Base-by-base conservation (phyloP, 2,113 vertebrate genomes). In the Callospermophilus lateralis region DNA sequence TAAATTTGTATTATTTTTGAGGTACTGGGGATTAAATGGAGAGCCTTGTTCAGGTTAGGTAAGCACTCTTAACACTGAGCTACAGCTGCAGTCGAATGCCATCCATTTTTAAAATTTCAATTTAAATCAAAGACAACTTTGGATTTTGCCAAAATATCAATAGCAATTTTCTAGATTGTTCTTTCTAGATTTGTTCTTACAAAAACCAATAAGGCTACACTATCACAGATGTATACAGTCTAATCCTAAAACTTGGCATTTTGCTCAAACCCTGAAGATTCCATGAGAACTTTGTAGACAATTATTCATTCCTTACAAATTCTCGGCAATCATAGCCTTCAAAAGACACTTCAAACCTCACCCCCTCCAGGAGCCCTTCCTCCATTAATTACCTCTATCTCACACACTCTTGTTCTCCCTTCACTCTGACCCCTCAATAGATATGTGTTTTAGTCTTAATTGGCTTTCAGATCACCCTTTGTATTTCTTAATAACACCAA, bases 91-190 rank as follows among this genome's bases (percentile, higher is more conserved):
- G 55, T 58, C 20, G 22, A 58, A 58, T 58, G 20, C 55, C 20
- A 8, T 58, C 55, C 7, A 34, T 8, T 89, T 89, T 89, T 83
- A 81, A 90, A 63, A 88, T 73, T 70, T 37, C 61, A 53, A 1
- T 63, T 32, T 45, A 45, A 45, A 45, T 90, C 51, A 94, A 94
- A 83, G n/a, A 67, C 51, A 80, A 90, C 4, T 42, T 70, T 78
- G 30, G 11, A 28, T 90, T 93, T 92, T 81, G n/a, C 87, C 55
- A 86, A 96, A 90, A 16, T 61, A 92, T 61, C 70, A 67, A 77
- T 1, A 72, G 51, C 8, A 39, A 78, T 83, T 89, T 86, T 93
- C 76, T 92, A 91, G 10, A 91, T 7, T 81, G 30, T 32, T 74
- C 17, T 84, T 63, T 53, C 22, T 30, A 5, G 63, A 53, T 76